phyloP scores from a whole-genome alignment of 1,140 invertebrate genomes.

The Papilio machaon region DNA sequence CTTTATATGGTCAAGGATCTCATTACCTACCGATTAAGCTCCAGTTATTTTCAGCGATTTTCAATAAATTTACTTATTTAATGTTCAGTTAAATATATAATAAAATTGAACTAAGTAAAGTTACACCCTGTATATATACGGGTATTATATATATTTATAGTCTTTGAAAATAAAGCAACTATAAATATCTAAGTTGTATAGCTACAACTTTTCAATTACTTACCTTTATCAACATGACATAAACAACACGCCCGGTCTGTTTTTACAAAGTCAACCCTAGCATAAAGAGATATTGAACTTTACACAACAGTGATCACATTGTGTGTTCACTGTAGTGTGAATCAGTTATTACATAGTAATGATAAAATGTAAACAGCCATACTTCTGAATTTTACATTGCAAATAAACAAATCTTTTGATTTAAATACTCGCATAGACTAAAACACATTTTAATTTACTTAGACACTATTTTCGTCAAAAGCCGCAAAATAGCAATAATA shows the following conservation, averaged over 20 bases:
- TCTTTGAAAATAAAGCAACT: background rate
- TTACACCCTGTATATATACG: background rate
- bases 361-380: background rate
- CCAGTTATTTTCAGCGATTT: background rate
- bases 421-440: no score
- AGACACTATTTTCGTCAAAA: no score
- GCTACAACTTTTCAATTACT: background rate
- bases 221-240: background rate
- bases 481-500: background rate
- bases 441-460: no score
- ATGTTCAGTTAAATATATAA: no score
- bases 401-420: background rate
- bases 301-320: background rate
- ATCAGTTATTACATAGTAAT: background rate
- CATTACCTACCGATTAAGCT: background rate
- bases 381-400: background rate
- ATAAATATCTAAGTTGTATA: background rate
- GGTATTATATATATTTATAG: background rate
- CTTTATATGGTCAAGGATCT: background rate
- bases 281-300: conserved; percentile 13
- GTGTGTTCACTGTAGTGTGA: background rate
- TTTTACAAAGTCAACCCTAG: conserved; percentile 8
- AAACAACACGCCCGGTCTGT: background rate
- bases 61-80: background rate
- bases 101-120: background rate